Evolutionary conservation across 2,797 vertebrate species (phyloP).

Genomic region (Tamandua tetradactyla): DNA sequence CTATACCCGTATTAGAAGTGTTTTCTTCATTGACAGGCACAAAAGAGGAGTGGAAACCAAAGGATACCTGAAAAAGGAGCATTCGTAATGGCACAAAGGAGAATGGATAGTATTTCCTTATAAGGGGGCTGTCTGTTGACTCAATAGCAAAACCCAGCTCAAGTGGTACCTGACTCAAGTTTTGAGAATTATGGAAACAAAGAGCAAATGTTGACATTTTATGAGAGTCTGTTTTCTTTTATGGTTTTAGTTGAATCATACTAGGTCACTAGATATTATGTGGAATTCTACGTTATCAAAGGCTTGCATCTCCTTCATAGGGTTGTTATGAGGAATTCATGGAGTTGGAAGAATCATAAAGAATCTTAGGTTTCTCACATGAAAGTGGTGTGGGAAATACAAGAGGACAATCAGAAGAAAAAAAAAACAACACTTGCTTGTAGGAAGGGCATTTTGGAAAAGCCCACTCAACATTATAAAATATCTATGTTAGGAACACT

Average conservation of each 20-base stretch:
- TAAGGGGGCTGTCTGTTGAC: neutral
- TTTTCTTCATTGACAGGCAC: neutral
- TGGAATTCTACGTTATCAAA: neutral
- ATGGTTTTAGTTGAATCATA: neutral
- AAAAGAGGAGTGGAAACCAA: neutral
- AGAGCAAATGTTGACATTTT: neutral
- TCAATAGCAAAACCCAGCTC: neutral
- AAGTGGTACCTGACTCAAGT: neutral
- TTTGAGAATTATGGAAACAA: neutral
- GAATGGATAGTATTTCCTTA: neutral
- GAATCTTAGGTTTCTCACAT: neutral
- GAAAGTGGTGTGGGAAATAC: neutral
- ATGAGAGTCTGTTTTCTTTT: neutral
- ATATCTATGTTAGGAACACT: neutral
- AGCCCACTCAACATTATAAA: neutral
- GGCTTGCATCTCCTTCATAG: neutral
- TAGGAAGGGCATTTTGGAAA: neutral
- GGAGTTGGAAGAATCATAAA: neutral
- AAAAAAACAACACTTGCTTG: neutral
- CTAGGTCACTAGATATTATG: neutral
- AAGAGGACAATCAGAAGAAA: neutral
- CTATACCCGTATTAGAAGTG: neutral
- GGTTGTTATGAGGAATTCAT: neutral
- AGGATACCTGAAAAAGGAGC: neutral
- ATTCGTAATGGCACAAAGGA: rapidly evolving